Evolutionary conservation across 2,113 vertebrate species (phyloP).

Genomic region (Genyomyrus donnyi): DNA sequence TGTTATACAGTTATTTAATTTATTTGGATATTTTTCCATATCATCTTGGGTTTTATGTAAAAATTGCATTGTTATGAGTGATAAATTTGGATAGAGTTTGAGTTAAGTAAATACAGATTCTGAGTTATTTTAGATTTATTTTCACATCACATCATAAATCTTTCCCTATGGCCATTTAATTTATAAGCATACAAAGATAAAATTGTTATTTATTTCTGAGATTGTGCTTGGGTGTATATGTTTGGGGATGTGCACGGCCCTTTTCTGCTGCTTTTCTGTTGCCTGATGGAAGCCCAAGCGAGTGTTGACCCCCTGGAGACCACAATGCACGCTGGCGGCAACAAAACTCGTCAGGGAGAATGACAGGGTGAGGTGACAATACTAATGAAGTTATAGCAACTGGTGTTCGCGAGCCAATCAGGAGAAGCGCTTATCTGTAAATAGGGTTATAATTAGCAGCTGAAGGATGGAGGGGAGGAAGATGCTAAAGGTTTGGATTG

Average conservation of each 20-base stretch:
- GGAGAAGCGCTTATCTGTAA: slow-evolving; percentile 70
- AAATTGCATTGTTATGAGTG: background rate
- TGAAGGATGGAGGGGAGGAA: slow-evolving; percentile 35
- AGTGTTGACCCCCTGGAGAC: slow-evolving; percentile 54
- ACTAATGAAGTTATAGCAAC: slow-evolving; percentile 81
- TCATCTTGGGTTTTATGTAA: background rate
- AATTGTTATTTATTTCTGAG: background rate
- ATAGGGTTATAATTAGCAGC: slow-evolving; percentile 81
- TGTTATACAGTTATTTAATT: background rate
- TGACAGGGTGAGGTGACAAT: slow-evolving; percentile 74
- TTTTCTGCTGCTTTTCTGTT: slow-evolving; percentile 27
- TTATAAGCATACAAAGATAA: background rate
- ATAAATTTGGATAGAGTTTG: background rate
- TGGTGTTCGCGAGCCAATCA: slow-evolving; percentile 62
- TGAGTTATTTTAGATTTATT: background rate
- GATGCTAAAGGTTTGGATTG: slow-evolving; percentile 26
- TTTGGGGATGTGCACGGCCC: background rate
- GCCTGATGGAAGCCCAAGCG: slow-evolving; percentile 56
- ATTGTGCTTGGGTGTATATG: background rate
- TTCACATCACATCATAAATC: background rate
- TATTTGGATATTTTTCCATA: background rate
- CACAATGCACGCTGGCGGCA: slow-evolving; percentile 63
- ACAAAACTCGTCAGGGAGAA: slow-evolving; percentile 74
- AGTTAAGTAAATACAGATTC: background rate
- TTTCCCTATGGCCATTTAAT: background rate